phyloP scores from a whole-genome alignment of 2,888 invertebrate species.

The Drosophila basisetae region DNA sequence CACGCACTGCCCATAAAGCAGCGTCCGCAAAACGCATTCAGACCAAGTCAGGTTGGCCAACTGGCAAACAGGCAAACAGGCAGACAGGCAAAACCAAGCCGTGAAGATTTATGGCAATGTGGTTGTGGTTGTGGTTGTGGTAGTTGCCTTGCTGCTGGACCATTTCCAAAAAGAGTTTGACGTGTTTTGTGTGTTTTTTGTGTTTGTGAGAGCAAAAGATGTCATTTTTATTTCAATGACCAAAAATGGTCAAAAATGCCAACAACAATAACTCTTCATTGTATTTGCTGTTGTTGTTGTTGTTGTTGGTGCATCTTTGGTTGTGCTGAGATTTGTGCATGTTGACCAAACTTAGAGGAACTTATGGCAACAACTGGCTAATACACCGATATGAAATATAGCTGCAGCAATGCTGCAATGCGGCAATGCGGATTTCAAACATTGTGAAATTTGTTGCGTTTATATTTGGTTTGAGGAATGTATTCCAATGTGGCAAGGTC shows the following conservation, averaged over 20 bases:
- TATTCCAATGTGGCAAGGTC: slow-evolving; percentile 51
- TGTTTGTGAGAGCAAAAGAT: slow-evolving; percentile 71
- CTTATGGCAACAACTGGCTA: slow-evolving; percentile 25
- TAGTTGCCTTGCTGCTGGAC: slow-evolving; percentile 29
- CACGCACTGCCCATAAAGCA: slow-evolving; percentile 74
- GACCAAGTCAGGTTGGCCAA: slow-evolving; percentile 61
- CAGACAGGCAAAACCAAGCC: slow-evolving; percentile 41
- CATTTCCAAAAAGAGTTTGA: slow-evolving; percentile 74
- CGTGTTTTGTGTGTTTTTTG: slow-evolving; percentile 69
- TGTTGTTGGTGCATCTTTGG: slow-evolving; percentile 42
- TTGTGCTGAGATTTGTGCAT: slow-evolving; percentile 68
- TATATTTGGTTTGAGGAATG: not conserved
- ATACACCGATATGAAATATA: slow-evolving; percentile 2
- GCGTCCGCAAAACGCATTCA: slow-evolving; percentile 29
- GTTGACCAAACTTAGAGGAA: slow-evolving; percentile 62
- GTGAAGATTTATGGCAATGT: slow-evolving; percentile 75
- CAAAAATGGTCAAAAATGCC: slow-evolving; percentile 75
- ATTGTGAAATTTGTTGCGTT: slow-evolving; percentile 32
- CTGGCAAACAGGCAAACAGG: slow-evolving; percentile 27
- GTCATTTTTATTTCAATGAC: slow-evolving; percentile 81
- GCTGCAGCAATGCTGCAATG: slow-evolving; percentile 36
- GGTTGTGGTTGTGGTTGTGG: slow-evolving; percentile 18
- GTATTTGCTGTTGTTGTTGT: slow-evolving; percentile 21
- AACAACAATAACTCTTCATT: slow-evolving; percentile 56
- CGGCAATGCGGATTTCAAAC: not conserved